Percentiles rank a stretch among this genome's conserved stretches.
phyloP scores from a whole-genome alignment of 1,140 invertebrate species.

The Plectrocnemia conspersa region DNA sequence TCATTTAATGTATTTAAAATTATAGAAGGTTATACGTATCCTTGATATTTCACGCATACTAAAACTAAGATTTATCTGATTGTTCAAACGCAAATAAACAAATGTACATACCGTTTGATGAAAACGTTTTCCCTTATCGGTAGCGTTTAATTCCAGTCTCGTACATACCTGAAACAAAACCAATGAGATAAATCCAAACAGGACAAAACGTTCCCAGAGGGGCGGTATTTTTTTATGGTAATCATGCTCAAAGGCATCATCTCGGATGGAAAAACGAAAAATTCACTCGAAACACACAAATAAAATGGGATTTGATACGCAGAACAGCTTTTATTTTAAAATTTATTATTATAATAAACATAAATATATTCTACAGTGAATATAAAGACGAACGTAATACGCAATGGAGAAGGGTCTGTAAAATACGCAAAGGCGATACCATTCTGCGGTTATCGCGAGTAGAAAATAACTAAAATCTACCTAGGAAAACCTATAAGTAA shows the following conservation, averaged over 20 bases:
- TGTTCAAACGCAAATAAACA: too few species aligned
- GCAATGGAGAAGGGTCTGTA: neutral
- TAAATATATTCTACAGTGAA: too few species aligned
- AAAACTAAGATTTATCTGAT: too few species aligned
- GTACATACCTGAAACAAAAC: conserved; percentile 18
- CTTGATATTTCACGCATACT: too few species aligned
- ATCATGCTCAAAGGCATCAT: conserved; percentile 17
- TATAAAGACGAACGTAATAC: neutral
- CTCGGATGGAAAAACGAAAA: conserved; percentile 1
- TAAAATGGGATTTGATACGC: neutral
- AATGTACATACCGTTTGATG: neutral
- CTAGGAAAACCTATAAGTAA: conserved; percentile 13
- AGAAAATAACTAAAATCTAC: too few species aligned
- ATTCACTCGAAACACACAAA: neutral
- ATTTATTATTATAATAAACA: too few species aligned
- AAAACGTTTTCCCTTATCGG: neutral
- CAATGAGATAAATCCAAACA: conserved; percentile 20
- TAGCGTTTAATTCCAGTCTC: conserved; percentile 11
- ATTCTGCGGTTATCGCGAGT: neutral
- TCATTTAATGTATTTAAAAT: too few species aligned
- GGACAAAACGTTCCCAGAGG: conserved; percentile 5
- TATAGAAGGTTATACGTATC: too few species aligned
- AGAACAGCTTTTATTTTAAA: too few species aligned
- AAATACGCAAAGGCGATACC: neutral
- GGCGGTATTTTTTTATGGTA: conserved; percentile 21